A percentile compares a stretch with the other conserved stretches of the same genome.
Conservation (phyloP, 2,797 vertebrate genomes). For the Acanthurus leucopareius region DNA sequence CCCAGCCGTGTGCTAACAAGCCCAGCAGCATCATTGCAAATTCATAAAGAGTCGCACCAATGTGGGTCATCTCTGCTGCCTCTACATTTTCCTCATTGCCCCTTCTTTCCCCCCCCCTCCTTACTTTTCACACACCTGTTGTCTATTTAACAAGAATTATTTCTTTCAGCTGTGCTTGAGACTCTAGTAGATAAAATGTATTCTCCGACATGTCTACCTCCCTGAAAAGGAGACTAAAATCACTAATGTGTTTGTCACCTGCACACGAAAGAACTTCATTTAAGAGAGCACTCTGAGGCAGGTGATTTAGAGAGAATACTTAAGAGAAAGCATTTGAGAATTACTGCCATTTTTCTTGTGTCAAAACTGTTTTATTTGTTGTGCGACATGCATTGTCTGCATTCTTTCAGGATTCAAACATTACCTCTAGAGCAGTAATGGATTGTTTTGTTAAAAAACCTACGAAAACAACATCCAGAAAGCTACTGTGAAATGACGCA, state of each 20-base stretch:
- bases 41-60: conserved; percentile 74
- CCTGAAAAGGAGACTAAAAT: conserved; percentile 17
- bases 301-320: conserved; percentile 1
- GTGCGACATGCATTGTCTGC: conserved; percentile 15
- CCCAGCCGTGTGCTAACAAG: conserved; percentile 79
- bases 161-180: conserved; percentile 17
- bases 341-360: conserved; percentile 20
- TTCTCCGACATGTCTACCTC: conserved; percentile 19
- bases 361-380: conserved; percentile 41
- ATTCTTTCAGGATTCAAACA: conserved; percentile 19
- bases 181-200: conserved; percentile 12
- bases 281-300: conserved; percentile 26
- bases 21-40: conserved; percentile 76
- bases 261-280: conserved; percentile 38
- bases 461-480: conserved; percentile 2
- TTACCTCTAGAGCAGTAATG: not conserved
- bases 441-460: conserved; percentile 12
- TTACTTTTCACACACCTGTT: conserved; percentile 47
- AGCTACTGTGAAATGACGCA: conserved; percentile 15
- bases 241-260: conserved; percentile 36
- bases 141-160: conserved; percentile 23
- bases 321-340: conserved; percentile 21
- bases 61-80: conserved; percentile 76
- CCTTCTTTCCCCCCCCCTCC: conserved; percentile 6
- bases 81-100: conserved; percentile 22